A percentile compares a stretch with the other conserved stretches of the same genome.
These are phyloP conservation scores for Melanotaenia boesemani DNA, from an alignment of 2,797 vertebrate genomes.

Conservation along the genomic window DNA sequence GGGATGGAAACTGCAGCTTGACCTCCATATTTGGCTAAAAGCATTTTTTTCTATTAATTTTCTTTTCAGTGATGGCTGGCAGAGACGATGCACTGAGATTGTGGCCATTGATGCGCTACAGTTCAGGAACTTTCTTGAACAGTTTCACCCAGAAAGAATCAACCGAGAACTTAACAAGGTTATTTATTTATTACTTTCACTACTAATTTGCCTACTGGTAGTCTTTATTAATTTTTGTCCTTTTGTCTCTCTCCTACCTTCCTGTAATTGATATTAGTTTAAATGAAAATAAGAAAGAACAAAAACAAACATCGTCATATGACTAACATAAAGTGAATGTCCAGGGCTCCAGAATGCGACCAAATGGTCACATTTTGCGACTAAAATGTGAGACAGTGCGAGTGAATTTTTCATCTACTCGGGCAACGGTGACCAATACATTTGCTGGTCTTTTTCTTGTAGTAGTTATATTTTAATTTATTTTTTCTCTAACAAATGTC, in stretches of 20 bases:
- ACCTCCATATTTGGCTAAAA: not conserved
- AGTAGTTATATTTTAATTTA: no score
- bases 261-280: not conserved
- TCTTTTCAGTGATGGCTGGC: constrained; percentile 88
- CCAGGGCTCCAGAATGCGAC: no score
- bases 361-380: no score
- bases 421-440: no score
- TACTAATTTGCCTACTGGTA: not conserved
- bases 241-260: not conserved
- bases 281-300: not conserved
- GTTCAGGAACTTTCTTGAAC: constrained; percentile 89
- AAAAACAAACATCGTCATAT: no score
- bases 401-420: no score
- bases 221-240: not conserved
- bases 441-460: no score
- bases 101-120: constrained; percentile 94
- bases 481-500: no score
- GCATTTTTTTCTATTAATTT: not conserved
- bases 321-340: no score
- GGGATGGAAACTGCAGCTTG: no score
- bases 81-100: constrained; percentile 91
- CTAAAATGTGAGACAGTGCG: no score
- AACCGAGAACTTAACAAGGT: constrained; percentile 89
- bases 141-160: constrained; percentile 89
- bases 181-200: not conserved